Conservation (phyloP, 2,113 vertebrate species). For the Microtus montanus region DNA sequence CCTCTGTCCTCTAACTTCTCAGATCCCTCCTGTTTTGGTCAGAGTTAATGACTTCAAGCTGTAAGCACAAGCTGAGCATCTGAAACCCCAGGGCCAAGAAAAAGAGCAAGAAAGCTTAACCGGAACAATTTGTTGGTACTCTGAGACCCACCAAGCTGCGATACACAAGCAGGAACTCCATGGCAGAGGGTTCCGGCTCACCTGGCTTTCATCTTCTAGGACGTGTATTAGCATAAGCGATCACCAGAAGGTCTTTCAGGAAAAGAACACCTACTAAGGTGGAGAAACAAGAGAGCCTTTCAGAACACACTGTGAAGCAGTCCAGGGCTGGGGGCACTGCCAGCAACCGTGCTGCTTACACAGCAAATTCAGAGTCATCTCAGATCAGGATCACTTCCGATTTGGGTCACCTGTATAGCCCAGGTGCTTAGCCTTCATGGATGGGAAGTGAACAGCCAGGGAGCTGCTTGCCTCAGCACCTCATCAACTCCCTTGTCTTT, state of each 20-base stretch:
- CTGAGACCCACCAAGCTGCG: background rate
- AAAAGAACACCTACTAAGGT: conserved; percentile 18
- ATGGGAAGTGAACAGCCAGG: background rate
- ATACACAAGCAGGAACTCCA: background rate
- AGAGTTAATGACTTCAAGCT: conserved; percentile 34
- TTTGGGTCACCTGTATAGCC: background rate
- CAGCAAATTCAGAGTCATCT: background rate
- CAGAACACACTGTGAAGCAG: background rate
- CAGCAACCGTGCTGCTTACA: background rate
- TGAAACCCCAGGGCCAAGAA: background rate
- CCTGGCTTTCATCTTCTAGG: conserved; percentile 4
- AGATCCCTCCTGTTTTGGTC: background rate
- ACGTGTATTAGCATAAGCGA: background rate
- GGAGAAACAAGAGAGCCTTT: background rate
- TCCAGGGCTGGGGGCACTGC: background rate
- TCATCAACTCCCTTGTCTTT: background rate
- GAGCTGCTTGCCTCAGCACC: background rate
- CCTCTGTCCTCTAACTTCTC: background rate
- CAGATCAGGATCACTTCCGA: background rate
- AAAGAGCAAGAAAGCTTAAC: background rate
- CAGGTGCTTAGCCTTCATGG: background rate
- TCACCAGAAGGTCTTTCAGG: background rate
- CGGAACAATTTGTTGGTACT: background rate
- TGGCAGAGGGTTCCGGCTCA: background rate
- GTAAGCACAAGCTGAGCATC: background rate